Percentiles rank a stretch among this genome's conserved stretches.
Evolutionary conservation across 2,888 invertebrate species (phyloP).

Genomic region (Pecten maximus): DNA sequence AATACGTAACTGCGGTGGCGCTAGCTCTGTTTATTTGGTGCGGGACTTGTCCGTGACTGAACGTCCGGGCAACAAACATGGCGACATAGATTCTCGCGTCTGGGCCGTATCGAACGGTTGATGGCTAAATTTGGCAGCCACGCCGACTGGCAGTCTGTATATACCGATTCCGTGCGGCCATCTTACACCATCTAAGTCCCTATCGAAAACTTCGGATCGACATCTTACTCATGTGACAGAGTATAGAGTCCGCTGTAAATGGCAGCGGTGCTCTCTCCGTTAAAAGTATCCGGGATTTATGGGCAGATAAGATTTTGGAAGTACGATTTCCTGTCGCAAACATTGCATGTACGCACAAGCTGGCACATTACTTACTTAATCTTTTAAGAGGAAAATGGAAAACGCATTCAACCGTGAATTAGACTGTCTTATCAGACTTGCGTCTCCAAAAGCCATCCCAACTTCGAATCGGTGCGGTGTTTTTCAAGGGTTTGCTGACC

Average conservation of each 20-base stretch:
- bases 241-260: not conserved
- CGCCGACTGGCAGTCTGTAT: slow-evolving; percentile 24
- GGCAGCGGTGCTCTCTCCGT: not conserved
- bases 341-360: slow-evolving; percentile 1
- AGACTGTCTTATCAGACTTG: slow-evolving; percentile 8
- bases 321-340: slow-evolving; percentile 35
- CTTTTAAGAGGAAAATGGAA: slow-evolving; percentile 29
- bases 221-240: not conserved
- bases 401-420: slow-evolving; percentile 35
- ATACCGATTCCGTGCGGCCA: not conserved
- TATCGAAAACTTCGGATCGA: not conserved
- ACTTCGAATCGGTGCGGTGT: not conserved
- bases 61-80: slow-evolving; percentile 35
- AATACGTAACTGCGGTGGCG: slow-evolving; percentile 30
- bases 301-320: not conserved
- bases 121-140: slow-evolving; percentile 17
- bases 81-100: slow-evolving; percentile 13
- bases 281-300: slow-evolving; percentile 33
- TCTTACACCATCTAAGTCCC: slow-evolving; percentile 32
- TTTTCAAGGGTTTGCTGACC: not conserved
- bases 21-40: slow-evolving; percentile 35
- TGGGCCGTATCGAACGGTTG: slow-evolving; percentile 24
- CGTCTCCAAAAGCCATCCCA: slow-evolving; percentile 19
- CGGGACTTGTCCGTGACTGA: slow-evolving; percentile 25
- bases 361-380: slow-evolving; percentile 35